Evolutionary conservation across 2,113 vertebrate species (phyloP).

Genomic region (Edolisoma coerulescens): DNA sequence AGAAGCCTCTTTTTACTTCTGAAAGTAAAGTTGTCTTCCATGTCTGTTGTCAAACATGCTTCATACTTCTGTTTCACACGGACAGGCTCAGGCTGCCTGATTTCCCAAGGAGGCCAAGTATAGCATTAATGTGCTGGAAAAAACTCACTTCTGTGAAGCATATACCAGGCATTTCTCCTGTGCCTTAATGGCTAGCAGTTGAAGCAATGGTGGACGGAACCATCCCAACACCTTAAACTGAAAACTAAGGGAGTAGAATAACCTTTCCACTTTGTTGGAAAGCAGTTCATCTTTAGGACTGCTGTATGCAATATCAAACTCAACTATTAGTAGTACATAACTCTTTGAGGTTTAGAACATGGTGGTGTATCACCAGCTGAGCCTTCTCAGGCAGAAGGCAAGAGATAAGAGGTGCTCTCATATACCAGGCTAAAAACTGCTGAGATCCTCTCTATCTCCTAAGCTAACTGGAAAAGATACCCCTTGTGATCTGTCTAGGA

Average conservation of each 20-base stretch:
- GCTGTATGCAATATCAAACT: background rate
- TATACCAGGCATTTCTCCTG: background rate
- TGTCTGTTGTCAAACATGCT: background rate
- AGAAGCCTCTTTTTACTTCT: background rate
- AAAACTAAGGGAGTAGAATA: background rate
- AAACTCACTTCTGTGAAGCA: background rate
- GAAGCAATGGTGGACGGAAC: background rate
- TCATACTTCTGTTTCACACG: background rate
- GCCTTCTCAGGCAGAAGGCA: background rate
- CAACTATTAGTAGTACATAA: background rate
- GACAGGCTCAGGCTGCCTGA: background rate
- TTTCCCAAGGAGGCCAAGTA: background rate
- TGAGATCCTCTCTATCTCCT: background rate
- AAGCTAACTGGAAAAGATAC: background rate
- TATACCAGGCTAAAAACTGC: background rate
- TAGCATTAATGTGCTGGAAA: background rate
- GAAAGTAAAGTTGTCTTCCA: background rate
- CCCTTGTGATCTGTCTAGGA: background rate
- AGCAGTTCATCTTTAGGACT: background rate
- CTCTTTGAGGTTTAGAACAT: background rate
- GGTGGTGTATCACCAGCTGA: background rate
- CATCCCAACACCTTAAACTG: background rate
- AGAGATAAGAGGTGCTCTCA: background rate
- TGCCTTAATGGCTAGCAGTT: accelerated
- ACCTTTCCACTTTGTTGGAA: background rate